Base-by-base conservation (phyloP, 2,888 invertebrate species). In the Scaptomyza tumidula region DNA sequence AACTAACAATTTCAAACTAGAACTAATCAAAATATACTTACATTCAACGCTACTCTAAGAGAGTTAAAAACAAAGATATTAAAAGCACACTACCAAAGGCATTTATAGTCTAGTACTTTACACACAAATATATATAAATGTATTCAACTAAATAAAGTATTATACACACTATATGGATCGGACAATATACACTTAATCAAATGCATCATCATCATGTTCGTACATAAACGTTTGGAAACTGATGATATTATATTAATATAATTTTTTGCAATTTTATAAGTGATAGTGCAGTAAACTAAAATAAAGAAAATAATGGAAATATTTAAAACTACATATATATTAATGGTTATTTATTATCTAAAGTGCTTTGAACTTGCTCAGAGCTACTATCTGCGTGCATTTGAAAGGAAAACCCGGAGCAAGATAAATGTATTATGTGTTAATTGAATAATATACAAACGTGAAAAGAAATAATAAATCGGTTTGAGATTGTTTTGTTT, bases 131-230 rank as follows among this genome's bases (percentile, higher is more conserved):
- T 13, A 39, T 13, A 33, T 9, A 44, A 7, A 33, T 33, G 53
- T 65, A 71, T 48, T 56, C 57, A 56, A 76, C 68, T 73, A 68
- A 53, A 53, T 65, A 67, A 80, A 50, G 35, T 78, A 76, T 70
- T 71, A 72, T 45, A 84, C 81, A 70, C 50, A 88, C 78, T 16
- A 41, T 41, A 81, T 90, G 81, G 84, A 90, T 84, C 60, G 75
- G 90, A 90, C 90, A 90, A 90, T 90, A 90, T 90, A 79, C 59
- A 71, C 53, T 74, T 89, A 90, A 90, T 83, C 86, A 87, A 89
- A 86, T 67, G 68, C 76, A 86, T 76, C 55, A 66, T 76, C 58
- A 66, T 64, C 58, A 54, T 24, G 33, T n/a, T 41, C 54, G 44
- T 65, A 70, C 52, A 56, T 45, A 52, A 56, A 50, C 37, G 31